Percentiles rank a stretch among this genome's conserved stretches.
Conservation (phyloP, 1,140 invertebrate genomes). For the Heliconius nattereri region DNA sequence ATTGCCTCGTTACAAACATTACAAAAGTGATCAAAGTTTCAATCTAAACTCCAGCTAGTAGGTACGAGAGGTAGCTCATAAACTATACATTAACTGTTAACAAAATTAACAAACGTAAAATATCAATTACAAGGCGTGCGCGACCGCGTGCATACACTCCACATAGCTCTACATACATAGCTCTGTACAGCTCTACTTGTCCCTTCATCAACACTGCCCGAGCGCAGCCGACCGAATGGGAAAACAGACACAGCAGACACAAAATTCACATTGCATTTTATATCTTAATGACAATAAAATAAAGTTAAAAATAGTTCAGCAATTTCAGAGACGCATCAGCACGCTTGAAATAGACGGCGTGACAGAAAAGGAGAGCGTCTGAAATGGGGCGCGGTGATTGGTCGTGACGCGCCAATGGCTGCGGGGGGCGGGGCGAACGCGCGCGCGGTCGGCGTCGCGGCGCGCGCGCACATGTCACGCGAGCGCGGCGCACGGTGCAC, state of each 20-base stretch:
- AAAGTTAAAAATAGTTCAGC: constrained; percentile 43
- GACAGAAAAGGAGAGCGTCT: constrained; percentile 73
- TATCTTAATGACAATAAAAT: constrained; percentile 14
- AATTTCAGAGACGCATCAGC: constrained; percentile 55
- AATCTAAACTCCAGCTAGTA: neutral
- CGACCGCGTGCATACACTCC: constrained; percentile 24
- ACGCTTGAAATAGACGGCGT: constrained; percentile 76
- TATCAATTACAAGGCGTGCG: constrained; percentile 61
- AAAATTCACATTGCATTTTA: constrained; percentile 16
- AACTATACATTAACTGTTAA: constrained; percentile 43
- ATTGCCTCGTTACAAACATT: neutral
- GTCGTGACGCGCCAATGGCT: constrained; percentile 69
- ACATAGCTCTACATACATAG: constrained; percentile 44
- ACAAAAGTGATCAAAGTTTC: constrained; percentile 8
- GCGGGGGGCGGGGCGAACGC: constrained; percentile 60
- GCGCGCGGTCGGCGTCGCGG: constrained; percentile 44
- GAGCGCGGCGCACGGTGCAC: constrained; percentile 45
- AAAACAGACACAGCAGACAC: constrained; percentile 68
- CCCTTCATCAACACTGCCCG: constrained; percentile 60
- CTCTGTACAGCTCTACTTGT: constrained; percentile 33
- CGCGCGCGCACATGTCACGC: constrained; percentile 56
- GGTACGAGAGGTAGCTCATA: constrained; percentile 5
- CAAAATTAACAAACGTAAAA: constrained; percentile 62
- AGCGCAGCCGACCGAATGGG: constrained; percentile 73
- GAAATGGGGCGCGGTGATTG: constrained; percentile 78